These are phyloP conservation scores for Entomyzon cyanotis DNA, from an alignment of 2,113 vertebrate species.

Conservation along the genomic window DNA sequence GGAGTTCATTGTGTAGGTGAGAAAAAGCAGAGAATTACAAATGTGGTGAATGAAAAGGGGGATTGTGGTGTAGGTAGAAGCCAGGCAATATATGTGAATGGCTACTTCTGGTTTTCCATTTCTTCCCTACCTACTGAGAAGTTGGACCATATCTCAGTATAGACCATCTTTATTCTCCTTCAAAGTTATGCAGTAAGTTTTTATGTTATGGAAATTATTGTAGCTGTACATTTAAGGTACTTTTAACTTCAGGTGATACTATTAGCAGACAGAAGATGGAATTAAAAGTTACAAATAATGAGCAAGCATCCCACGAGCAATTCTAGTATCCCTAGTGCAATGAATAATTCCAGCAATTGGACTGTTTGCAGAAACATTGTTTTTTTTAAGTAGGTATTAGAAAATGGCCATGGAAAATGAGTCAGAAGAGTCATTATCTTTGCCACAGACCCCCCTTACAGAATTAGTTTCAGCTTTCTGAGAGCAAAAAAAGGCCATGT, in stretches of 20 bases:
- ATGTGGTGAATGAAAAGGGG: background rate
- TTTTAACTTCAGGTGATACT: background rate
- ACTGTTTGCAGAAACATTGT: background rate
- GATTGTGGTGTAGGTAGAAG: background rate
- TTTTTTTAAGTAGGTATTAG: conserved; percentile 13
- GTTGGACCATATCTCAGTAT: background rate
- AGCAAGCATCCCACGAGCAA: background rate
- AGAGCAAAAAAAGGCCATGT: background rate
- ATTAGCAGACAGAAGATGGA: background rate
- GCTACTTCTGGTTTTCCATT: background rate
- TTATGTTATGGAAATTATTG: background rate
- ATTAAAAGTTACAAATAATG: background rate
- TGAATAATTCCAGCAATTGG: background rate
- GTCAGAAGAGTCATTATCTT: conserved; percentile 2
- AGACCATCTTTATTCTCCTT: background rate
- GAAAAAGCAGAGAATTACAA: background rate
- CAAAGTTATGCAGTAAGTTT: background rate
- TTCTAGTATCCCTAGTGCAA: background rate
- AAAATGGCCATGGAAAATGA: conserved; percentile 1
- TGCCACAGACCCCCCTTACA: background rate
- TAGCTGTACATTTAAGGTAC: background rate
- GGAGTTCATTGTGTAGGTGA: background rate
- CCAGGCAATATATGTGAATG: background rate
- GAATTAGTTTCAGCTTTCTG: background rate
- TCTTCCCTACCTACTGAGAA: background rate